Evolutionary conservation across 2,113 vertebrate genomes (phyloP), one percentile per base, ranked within the genome.

Genomic region (Xiphophorus couchianus): DNA sequence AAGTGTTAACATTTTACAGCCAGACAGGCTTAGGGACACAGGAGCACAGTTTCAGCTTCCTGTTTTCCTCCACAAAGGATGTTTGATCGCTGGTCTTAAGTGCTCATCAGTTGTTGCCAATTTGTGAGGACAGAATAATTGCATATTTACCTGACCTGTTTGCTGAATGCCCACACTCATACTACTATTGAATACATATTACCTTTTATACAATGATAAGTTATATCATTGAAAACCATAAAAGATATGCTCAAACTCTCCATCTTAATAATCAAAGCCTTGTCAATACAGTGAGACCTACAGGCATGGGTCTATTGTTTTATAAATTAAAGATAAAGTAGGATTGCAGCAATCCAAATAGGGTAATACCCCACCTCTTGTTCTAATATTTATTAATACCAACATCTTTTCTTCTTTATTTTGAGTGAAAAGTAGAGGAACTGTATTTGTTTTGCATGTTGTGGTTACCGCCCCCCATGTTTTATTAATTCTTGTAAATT

Each of bases 1-100:
- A 90, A 86, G 69, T 80, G 77, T 75, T 39, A 86, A 86, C 88
- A 48, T 79, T 90, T 93, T 88, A 87, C 82, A 73, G 76, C 73
- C 30, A 81, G 42, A 83, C 63, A 78, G 84, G 78, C 81, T 68
- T 44, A 22, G 69, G 77, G 79, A 60, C 67, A 27, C 80, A 85
- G 89, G 86, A 89, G 89, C 84, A 83, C 64, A 39, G 82, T 85
- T 82, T 82, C 69, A 74, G 65, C 37, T 84, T 74, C 76, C 78
- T 80, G 80, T 86, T 84, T 58, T 73, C 58, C 25, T 48, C 5
- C 54, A 10, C 33, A 30, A 76, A 82, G 84, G 86, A 74, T 51
- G 31, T 14, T 3, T 3, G 27, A 44, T 73, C 82, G 67, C 76
- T 73, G 10, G 25, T 77, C 80, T 7, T 3, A 78, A 37, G 19